Conservation (phyloP, 2,113 vertebrate species). For the Prunella fulvescens region DNA sequence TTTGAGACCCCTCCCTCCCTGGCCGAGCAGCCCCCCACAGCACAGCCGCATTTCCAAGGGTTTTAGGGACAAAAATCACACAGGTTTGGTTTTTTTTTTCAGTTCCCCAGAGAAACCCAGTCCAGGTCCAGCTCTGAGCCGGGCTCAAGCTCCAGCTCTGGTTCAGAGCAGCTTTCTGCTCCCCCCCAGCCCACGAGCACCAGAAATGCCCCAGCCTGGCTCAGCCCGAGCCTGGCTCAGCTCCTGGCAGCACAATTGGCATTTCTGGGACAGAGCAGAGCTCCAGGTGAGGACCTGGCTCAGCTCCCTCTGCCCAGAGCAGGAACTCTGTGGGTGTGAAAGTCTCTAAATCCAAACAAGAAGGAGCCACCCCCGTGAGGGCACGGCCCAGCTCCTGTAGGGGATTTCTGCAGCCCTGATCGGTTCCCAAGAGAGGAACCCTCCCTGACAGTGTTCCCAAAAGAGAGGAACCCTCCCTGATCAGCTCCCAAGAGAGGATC, state of each 20-base stretch:
- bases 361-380: not conserved
- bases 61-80: fast-evolving
- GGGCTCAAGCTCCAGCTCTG: not conserved
- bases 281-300: not conserved
- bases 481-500: not conserved
- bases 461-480: no score
- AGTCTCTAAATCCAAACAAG: not conserved
- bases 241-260: not conserved
- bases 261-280: not conserved
- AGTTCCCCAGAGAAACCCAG: not conserved
- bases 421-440: no score
- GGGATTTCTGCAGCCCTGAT: not conserved
- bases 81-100: no score
- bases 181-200: not conserved
- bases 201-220: not conserved
- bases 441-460: no score
- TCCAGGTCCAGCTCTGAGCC: not conserved
- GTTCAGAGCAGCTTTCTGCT: not conserved
- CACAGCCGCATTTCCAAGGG: fast-evolving
- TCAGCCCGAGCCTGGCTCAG: not conserved
- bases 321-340: not conserved
- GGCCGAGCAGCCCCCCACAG: not conserved
- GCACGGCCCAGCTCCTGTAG: fast-evolving
- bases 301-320: not conserved
- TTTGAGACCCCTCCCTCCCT: no score